A percentile compares a stretch with the other conserved stretches of the same genome.
These are phyloP conservation scores for Turdus rufiventris DNA, from an alignment of 2,113 vertebrate genomes.

Conservation along the genomic window DNA sequence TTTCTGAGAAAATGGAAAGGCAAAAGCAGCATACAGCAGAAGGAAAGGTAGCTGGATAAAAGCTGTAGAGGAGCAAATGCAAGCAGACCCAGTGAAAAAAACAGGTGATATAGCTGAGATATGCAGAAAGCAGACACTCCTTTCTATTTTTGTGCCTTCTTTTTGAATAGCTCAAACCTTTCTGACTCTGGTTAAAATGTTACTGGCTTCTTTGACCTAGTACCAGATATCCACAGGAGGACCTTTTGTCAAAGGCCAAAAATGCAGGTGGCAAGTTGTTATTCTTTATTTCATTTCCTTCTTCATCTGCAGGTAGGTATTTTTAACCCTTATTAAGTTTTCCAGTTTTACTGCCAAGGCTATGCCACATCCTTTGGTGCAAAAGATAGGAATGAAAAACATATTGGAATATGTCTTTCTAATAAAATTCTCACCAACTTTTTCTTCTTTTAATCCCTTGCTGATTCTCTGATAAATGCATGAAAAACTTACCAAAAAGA, in stretches of 20 bases:
- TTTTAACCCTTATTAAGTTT: background rate
- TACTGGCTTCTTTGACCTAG: background rate
- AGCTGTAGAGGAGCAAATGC: background rate
- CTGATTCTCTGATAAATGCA: background rate
- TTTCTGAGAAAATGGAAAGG: background rate
- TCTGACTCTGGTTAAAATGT: background rate
- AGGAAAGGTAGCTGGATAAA: background rate
- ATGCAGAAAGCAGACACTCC: background rate
- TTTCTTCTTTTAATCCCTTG: background rate
- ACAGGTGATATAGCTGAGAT: background rate
- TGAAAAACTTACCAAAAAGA: background rate
- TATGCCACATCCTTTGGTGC: background rate
- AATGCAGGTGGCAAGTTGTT: background rate
- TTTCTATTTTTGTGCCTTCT: background rate
- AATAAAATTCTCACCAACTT: background rate
- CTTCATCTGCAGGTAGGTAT: background rate
- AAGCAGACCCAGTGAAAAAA: background rate
- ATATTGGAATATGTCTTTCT: background rate
- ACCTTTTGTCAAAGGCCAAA: background rate
- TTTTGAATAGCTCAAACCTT: background rate
- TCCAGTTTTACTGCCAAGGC: background rate
- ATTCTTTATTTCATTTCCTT: constrained; percentile 12
- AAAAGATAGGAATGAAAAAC: background rate
- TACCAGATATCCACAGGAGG: background rate
- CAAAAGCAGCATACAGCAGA: background rate